Percentiles rank a stretch among this genome's conserved stretches.
These are phyloP conservation scores for Anas platyrhynchos DNA, from an alignment of 2,113 vertebrate genomes.

Conservation along the genomic window DNA sequence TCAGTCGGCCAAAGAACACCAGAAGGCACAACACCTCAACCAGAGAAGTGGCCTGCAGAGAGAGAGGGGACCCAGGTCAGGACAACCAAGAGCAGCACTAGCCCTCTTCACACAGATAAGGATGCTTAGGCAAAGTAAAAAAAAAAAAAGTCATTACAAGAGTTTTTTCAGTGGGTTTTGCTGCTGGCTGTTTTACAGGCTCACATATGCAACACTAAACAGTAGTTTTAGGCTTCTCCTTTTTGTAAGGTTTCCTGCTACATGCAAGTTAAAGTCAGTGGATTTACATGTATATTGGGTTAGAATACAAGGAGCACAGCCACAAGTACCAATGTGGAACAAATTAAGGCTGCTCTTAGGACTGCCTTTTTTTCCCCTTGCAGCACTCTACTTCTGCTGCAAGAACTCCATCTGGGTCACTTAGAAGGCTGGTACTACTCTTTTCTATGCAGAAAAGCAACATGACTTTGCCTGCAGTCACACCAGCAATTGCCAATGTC, in stretches of 20 bases:
- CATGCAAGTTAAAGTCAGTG: neutral
- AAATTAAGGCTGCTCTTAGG: neutral
- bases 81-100: neutral
- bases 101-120: neutral
- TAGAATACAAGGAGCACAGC: neutral
- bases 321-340: neutral
- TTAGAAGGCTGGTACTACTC: neutral
- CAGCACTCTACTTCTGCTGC: neutral
- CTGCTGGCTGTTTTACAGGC: neutral
- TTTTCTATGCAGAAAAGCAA: neutral
- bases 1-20: constrained; percentile 82
- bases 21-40: constrained; percentile 86
- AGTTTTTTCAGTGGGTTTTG: neutral
- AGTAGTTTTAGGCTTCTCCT: neutral
- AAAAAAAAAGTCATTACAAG: neutral
- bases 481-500: neutral
- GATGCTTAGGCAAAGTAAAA: neutral
- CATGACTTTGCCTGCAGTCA: neutral
- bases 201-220: neutral
- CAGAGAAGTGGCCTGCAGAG: constrained; percentile 81
- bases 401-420: neutral
- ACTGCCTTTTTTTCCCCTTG: too few relatives aligned
- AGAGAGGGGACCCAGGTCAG: neutral
- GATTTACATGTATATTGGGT: neutral
- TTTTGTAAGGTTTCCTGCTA: neutral